Conservation (phyloP, 2,113 vertebrate species). For the Chiloscyllium plagiosum region DNA sequence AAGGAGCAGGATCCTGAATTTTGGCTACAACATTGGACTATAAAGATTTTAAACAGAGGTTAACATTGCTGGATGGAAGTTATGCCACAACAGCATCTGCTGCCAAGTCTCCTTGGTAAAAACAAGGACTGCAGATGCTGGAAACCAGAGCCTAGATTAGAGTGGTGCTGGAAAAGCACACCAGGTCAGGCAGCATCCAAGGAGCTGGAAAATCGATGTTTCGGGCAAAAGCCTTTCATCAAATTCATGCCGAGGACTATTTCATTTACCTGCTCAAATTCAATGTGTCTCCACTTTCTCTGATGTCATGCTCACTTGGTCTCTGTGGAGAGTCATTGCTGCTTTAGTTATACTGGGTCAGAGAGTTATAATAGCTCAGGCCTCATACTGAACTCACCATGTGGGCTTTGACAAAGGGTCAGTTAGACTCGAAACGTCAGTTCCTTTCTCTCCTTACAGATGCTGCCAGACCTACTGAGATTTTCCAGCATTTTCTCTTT, state of each 20-base stretch:
- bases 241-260: background rate
- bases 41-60: background rate
- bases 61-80: background rate
- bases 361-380: background rate
- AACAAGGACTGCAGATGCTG: too few relatives aligned
- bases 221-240: too few relatives aligned
- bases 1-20: too few relatives aligned
- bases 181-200: too few relatives aligned
- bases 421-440: too few relatives aligned
- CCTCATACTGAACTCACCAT: background rate
- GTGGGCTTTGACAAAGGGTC: too few relatives aligned
- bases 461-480: too few relatives aligned
- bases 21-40: background rate
- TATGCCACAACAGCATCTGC: background rate
- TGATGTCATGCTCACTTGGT: background rate
- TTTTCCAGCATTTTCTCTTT: too few relatives aligned
- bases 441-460: too few relatives aligned
- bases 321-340: background rate
- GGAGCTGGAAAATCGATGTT: too few relatives aligned
- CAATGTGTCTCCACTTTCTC: background rate
- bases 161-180: too few relatives aligned
- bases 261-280: background rate
- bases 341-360: background rate
- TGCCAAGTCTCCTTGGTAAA: background rate
- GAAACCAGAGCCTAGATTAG: too few relatives aligned